Base-by-base conservation (phyloP, 53 echinoderm and acorn worm species). In the Apostichopus leukothele region DNA sequence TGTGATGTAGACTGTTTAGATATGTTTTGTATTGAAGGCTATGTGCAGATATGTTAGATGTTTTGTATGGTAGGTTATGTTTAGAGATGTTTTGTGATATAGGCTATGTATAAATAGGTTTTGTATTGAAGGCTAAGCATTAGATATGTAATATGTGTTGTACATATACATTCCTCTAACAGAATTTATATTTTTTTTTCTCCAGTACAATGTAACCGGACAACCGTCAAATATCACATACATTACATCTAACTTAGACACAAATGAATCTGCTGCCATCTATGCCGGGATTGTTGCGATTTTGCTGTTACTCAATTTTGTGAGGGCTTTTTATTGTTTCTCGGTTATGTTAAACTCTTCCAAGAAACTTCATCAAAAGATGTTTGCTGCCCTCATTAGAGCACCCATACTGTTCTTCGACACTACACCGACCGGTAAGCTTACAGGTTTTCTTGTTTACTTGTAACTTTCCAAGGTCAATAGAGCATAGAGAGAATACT, bases 371-470 rank as follows among this genome's bases (percentile, higher is more conserved):
- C 95, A 95, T 68, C 88, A 93, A 19, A 80, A 91, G 54, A 95
- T 95, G 95, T 95, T 95, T 67, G 11, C n/a, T 13, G 88, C 93
- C 6, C 26, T 91, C 39, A 89, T 93, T 88, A 55, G 90, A 52
- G 93, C 91, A 6, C 95, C 95, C 5, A 95, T 95, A 87, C 77
- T 89, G 67, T 93, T 95, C 74, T 93, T 91, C 50, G 95, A 95
- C 76, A 88, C 90, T 1, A 95, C 92, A 67, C 95, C 95, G 13
- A 89, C 88, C 18, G 95, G 95, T 95, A 90, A 60, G 92, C 52
- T 52, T 1, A 18, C 71, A 71, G 18, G 6, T 57, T 57, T 57
- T 39, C 39, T 25, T 25, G 25, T 25, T 25, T 25, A 25, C 25
- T 25, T 25, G 25, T 25, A 25, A 25, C 25, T 25, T 25, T 25